phyloP scores from a whole-genome alignment of 2,113 vertebrate genomes.

The Egretta garzetta region DNA sequence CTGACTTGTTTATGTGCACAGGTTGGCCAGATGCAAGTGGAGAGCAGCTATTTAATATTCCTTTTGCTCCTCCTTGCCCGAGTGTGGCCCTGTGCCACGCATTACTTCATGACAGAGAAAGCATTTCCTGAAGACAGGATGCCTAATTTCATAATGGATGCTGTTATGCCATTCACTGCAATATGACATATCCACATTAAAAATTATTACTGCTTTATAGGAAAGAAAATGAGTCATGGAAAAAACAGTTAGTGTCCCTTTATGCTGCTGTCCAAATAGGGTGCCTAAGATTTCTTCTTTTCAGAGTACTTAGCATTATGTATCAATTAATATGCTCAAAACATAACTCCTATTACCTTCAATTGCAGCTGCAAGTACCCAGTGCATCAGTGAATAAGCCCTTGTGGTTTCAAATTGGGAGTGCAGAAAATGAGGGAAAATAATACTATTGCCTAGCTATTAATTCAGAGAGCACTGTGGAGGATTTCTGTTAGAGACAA shows the following conservation, averaged over 20 bases:
- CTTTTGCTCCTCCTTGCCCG: not conserved
- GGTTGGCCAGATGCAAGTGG: not conserved
- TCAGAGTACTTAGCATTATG: not conserved
- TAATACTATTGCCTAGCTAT: not conserved
- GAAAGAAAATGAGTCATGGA: not conserved
- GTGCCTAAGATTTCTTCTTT: not conserved
- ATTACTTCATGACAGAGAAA: not conserved
- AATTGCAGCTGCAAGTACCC: not conserved
- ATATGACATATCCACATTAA: not conserved
- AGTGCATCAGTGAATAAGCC: not conserved
- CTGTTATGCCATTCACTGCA: not conserved
- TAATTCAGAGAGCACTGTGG: not conserved
- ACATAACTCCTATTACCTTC: not conserved
- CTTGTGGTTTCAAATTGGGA: not conserved
- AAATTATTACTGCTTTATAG: not conserved
- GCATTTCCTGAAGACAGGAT: not conserved
- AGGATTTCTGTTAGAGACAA: not conserved
- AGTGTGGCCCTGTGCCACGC: not conserved
- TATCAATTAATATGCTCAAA: not conserved
- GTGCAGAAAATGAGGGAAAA: not conserved
- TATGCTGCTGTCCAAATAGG: not conserved
- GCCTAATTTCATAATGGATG: slow-evolving; percentile 2
- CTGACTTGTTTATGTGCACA: not conserved
- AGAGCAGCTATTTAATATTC: not conserved
- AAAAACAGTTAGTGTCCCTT: not conserved